Conservation (phyloP, 2,888 invertebrate genomes). For the Megaustenia siamemsis region DNA sequence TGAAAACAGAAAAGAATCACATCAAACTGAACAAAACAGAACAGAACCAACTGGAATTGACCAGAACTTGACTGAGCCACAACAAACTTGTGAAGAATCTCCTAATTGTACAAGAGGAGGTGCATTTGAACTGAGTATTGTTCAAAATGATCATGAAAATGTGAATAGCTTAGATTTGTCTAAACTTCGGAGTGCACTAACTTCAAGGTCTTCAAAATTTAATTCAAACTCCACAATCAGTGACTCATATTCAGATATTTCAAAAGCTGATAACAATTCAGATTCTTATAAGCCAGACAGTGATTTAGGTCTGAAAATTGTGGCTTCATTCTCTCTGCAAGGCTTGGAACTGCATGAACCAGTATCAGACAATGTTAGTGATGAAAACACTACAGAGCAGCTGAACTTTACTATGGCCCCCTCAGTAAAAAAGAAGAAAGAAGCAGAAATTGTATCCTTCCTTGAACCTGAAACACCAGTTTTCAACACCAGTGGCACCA, state of each 20-base stretch:
- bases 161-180: neutral
- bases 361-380: neutral
- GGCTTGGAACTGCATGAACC: neutral
- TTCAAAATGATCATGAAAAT: neutral
- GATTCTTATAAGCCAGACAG: neutral
- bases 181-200: slow-evolving; percentile 13
- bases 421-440: slow-evolving; percentile 18
- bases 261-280: neutral
- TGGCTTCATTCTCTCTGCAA: slow-evolving; percentile 58
- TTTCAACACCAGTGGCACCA: neutral
- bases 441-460: slow-evolving; percentile 43
- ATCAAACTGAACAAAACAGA: neutral
- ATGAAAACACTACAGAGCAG: slow-evolving; percentile 21
- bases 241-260: neutral
- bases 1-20: neutral
- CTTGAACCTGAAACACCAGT: slow-evolving; percentile 48
- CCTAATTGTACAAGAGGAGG: neutral
- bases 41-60: neutral
- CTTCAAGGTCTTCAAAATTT: neutral
- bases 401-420: slow-evolving; percentile 29
- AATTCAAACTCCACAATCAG: neutral
- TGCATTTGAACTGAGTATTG: neutral
- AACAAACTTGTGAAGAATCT: neutral
- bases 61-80: neutral
- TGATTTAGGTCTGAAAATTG: slow-evolving; percentile 57